phyloP scores from a whole-genome alignment of 2,797 vertebrate genomes.

The Fringilla coelebs region DNA sequence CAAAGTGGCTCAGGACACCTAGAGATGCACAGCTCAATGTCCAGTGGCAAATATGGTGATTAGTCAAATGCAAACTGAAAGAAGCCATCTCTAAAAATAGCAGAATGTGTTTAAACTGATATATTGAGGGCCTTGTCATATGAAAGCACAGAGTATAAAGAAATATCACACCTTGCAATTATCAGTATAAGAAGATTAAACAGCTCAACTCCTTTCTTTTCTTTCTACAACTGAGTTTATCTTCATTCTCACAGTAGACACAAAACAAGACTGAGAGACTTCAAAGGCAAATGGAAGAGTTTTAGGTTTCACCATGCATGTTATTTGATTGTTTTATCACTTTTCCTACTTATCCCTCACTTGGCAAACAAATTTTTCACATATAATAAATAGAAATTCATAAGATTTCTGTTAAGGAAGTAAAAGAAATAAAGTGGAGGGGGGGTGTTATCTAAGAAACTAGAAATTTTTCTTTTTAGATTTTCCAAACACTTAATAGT shows the following conservation, averaged over 20 bases:
- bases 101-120: constrained; percentile 1
- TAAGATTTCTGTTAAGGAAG: neutral
- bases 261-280: neutral
- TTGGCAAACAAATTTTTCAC: neutral
- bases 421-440: neutral
- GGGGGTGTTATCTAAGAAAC: neutral
- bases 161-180: constrained; percentile 48
- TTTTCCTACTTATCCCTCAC: neutral
- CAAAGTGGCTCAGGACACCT: neutral
- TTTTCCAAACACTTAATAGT: neutral
- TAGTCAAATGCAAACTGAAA: neutral
- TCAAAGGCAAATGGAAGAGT: constrained; percentile 28
- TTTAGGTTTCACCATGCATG: neutral
- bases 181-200: constrained; percentile 64
- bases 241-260: neutral
- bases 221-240: constrained; percentile 38
- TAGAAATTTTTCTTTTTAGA: neutral
- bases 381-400: neutral
- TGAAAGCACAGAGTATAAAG: constrained; percentile 16
- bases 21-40: neutral
- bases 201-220: constrained; percentile 36
- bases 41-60: neutral
- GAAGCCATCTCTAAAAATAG: constrained; percentile 2
- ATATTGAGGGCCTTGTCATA: neutral
- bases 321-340: neutral